Conservation (phyloP, 2,888 invertebrate species). For the Cyclophora punctaria region DNA sequence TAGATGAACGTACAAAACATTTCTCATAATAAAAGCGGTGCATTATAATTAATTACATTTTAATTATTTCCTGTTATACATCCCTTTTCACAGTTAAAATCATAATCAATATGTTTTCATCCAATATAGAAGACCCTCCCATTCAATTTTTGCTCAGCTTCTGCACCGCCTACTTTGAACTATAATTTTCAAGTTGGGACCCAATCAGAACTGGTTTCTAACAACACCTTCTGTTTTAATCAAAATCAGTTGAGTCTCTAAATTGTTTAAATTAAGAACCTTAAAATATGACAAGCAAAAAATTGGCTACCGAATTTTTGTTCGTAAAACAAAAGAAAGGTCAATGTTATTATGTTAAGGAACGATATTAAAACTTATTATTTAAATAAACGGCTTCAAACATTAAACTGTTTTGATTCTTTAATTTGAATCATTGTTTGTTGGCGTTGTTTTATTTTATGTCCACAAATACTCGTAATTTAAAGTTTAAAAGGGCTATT, state of each 20-base stretch:
- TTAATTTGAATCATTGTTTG: no score
- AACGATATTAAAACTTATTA: no score
- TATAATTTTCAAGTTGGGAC: constrained; percentile 41
- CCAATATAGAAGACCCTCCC: constrained; percentile 42
- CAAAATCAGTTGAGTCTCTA: constrained; percentile 4
- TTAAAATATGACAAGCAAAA: no score
- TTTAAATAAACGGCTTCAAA: no score
- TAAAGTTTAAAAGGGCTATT: no score
- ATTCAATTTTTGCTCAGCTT: constrained; percentile 54
- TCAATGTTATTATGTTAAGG: no score
- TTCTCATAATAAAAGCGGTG: background rate
- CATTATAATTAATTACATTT: constrained; percentile 12
- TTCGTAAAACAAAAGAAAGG: no score
- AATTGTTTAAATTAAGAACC: no score
- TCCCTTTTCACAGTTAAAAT: constrained; percentile 21
- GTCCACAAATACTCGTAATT: no score
- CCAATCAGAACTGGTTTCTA: constrained; percentile 9
- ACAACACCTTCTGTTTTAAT: constrained; percentile 16
- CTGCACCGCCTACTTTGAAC: constrained; percentile 45
- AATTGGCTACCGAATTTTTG: no score
- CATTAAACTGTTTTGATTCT: no score
- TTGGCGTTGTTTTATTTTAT: no score
- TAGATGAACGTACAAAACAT: background rate
- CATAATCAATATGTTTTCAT: constrained; percentile 39
- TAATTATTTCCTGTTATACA: constrained; percentile 33